Evolutionary conservation across 2,888 invertebrate species (phyloP), one percentile per base, ranked within the genome.

Genomic region (Chrysina gloriosa): DNA sequence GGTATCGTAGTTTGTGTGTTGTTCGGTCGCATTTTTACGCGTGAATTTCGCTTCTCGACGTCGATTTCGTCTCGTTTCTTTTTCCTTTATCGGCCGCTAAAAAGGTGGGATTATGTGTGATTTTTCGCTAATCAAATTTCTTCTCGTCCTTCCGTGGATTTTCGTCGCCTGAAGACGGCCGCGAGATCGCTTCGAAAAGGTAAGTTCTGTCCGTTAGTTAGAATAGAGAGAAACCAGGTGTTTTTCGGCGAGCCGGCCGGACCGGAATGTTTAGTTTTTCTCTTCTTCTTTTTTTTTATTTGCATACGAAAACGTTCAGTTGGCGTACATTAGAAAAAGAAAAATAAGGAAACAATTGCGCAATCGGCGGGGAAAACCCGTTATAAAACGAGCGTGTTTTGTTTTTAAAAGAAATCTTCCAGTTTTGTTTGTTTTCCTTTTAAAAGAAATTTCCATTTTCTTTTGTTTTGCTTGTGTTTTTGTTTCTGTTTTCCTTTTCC

Each of bases 1-100:
- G 65, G 39, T 23, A 67, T 69, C 65, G 36, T 69, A 36, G 63
- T 27, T 27, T 47, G 68, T 68, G 66, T 56, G 67, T 65, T 66
- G 19, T 61, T 64, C 11, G 23, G 34, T 54, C 14, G 47, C 39
- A 31, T 56, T 67, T 34, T 36, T 39, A 27, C 16, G 45, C 19
- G 36, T 39, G 58, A 48, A 25, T 25, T 48, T 23, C 48, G 48
- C 14, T 39, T 39, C 9, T 9, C 25, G 50, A 11, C 25, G 16
- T 11, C 27, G 21, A 1, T 5, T 11, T 39, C 27, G n/a, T 39
- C n/a, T 61, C 2, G n/a, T 36, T 9, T 6, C 5, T 36, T 36
- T 6, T 6, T 3, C n/a, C n/a, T 3, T 3, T 36, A 2, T 36
- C 36, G 36, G 6, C 3, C n/a, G n/a, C 16, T 42, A 42, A 19